These are phyloP conservation scores for Ferdinandea cuprea DNA, from an alignment of 2,888 invertebrate species.

Conservation along the genomic window DNA sequence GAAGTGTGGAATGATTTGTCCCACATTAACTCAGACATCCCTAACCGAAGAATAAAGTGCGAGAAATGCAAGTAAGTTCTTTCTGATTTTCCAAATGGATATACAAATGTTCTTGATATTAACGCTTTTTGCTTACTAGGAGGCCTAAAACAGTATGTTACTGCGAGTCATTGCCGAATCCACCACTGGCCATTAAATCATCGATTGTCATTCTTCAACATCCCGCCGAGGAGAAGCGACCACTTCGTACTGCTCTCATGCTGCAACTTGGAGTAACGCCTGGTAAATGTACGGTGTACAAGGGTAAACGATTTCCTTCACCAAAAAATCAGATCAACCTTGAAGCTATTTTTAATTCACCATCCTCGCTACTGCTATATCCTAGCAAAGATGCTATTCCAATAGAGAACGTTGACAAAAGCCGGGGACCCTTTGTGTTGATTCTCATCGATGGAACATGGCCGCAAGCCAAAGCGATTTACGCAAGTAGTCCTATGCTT, in stretches of 20 bases:
- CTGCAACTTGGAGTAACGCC: slow-evolving; percentile 89
- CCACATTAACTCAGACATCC: slow-evolving; percentile 90
- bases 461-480: slow-evolving; percentile 97
- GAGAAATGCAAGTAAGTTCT: slow-evolving; percentile 88
- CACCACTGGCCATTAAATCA: slow-evolving; percentile 87
- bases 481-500: slow-evolving; percentile 90
- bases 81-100: neutral
- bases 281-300: slow-evolving; percentile 88
- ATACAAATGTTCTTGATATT: no score
- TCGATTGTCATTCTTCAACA: slow-evolving; percentile 93
- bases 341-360: slow-evolving; percentile 86
- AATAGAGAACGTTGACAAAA: slow-evolving; percentile 84
- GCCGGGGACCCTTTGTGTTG: slow-evolving; percentile 87
- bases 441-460: slow-evolving; percentile 96
- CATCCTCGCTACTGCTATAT: slow-evolving; percentile 89
- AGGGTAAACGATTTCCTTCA: slow-evolving; percentile 92
- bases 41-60: slow-evolving; percentile 88
- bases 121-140: slow-evolving; percentile 85
- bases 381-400: slow-evolving; percentile 90
- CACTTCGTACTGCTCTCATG: slow-evolving; percentile 95
- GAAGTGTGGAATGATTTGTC: slow-evolving; percentile 89
- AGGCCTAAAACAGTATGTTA: slow-evolving; percentile 94
- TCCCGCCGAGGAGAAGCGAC: slow-evolving; percentile 95
- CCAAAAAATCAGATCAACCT: slow-evolving; percentile 85
- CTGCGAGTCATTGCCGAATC: slow-evolving; percentile 91